phyloP scores from a whole-genome alignment of 2,888 invertebrate genomes.

The Philhelius pedissequus region DNA sequence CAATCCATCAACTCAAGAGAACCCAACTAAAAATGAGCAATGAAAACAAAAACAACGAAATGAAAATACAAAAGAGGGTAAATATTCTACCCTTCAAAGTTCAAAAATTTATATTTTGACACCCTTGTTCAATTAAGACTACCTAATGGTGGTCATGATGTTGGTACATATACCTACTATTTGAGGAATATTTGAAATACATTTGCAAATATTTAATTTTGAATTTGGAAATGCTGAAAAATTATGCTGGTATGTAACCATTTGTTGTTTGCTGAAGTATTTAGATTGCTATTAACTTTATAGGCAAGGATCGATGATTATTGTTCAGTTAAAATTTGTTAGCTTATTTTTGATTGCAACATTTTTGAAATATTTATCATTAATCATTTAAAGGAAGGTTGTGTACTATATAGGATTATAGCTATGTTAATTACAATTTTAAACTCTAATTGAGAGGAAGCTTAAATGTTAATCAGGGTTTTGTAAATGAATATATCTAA shows the following conservation, averaged over 20 bases:
- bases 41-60: conserved; percentile 41
- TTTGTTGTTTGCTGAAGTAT: too few relatives aligned
- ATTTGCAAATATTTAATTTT: conserved; percentile 51
- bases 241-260: conserved; percentile 71
- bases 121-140: conserved; percentile 71
- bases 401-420: too few relatives aligned
- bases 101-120: conserved; percentile 73
- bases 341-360: too few relatives aligned
- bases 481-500: too few relatives aligned
- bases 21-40: conserved; percentile 32
- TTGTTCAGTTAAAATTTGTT: too few relatives aligned
- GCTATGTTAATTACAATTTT: too few relatives aligned
- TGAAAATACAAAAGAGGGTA: conserved; percentile 12
- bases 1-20: background rate
- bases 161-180: conserved; percentile 33
- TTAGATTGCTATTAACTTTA: too few relatives aligned
- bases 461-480: too few relatives aligned
- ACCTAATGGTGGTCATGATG: conserved; percentile 52
- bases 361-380: too few relatives aligned
- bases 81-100: conserved; percentile 27
- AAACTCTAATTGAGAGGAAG: too few relatives aligned
- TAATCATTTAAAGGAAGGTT: too few relatives aligned
- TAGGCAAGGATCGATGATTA: too few relatives aligned
- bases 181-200: conserved; percentile 29
- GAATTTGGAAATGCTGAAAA: conserved; percentile 73